Percentiles rank a stretch among this genome's conserved stretches.
Conservation (phyloP, 2,113 vertebrate genomes). For the Zosterops hypoxanthus region DNA sequence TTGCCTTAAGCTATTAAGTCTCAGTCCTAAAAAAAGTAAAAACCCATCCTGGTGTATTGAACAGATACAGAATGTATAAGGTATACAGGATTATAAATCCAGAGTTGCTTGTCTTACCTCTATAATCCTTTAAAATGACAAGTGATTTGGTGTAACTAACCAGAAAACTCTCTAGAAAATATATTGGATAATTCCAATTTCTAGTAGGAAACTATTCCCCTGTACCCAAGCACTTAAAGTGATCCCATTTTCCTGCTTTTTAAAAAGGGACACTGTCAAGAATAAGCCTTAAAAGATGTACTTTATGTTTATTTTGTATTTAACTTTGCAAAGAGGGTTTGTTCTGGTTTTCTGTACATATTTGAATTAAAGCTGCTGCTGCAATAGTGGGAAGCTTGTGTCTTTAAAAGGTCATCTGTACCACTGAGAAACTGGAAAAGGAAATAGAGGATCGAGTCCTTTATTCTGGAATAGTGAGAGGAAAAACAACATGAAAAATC, state of each 20-base stretch:
- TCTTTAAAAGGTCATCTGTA: not conserved
- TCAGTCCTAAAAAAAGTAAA: conserved; percentile 70
- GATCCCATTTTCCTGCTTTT: conserved; percentile 38
- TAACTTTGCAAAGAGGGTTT: not conserved
- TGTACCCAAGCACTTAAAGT: conserved; percentile 5
- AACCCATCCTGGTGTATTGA: conserved; percentile 56
- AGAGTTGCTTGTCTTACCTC: conserved; percentile 26
- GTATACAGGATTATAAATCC: conserved; percentile 61
- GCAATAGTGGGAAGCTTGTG: not conserved
- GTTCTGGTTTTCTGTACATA: not conserved
- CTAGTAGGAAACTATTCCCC: conserved; percentile 19
- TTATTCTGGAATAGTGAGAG: not conserved
- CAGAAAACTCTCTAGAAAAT: conserved; percentile 36
- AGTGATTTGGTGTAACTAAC: conserved; percentile 29
- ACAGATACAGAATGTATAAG: conserved; percentile 54
- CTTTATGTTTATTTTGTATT: not conserved
- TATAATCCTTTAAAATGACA: conserved; percentile 55
- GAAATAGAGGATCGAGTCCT: not conserved
- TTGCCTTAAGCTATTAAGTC: conserved; percentile 61
- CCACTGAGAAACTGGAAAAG: not conserved
- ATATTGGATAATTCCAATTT: conserved; percentile 8
- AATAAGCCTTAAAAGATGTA: not conserved
- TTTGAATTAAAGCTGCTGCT: not conserved
- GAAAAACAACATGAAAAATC: not conserved
- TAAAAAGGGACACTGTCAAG: conserved; percentile 58